These are phyloP conservation scores for Vireo altiloquus DNA, from an alignment of 2,113 vertebrate genomes.

Conservation along the genomic window DNA sequence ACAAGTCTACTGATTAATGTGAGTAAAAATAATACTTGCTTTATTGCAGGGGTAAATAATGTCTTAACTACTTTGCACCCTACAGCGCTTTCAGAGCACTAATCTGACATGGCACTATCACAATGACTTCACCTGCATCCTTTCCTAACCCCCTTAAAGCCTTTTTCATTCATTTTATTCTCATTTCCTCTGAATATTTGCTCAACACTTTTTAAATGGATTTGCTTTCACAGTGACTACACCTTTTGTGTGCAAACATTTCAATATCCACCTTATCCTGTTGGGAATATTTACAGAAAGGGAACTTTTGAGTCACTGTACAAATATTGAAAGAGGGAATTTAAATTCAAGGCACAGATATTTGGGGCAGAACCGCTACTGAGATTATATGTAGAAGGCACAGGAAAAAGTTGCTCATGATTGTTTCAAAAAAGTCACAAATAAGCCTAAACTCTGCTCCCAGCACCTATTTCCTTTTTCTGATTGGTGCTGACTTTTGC, in stretches of 20 bases:
- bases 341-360: conserved; percentile 22
- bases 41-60: conserved; percentile 23
- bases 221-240: conserved; percentile 43
- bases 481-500: not conserved
- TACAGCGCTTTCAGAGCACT: conserved; percentile 16
- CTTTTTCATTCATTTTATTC: conserved; percentile 5
- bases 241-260: conserved; percentile 56
- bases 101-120: conserved; percentile 52
- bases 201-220: conserved; percentile 37
- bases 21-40: conserved; percentile 13
- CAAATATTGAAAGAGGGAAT: conserved; percentile 28
- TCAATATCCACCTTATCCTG: conserved; percentile 34
- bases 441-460: not conserved
- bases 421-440: not conserved
- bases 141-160: not conserved
- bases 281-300: conserved; percentile 44
- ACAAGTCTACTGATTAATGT: conserved; percentile 49
- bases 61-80: not conserved
- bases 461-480: not conserved
- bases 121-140: conserved; percentile 44
- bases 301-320: conserved; percentile 24
- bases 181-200: conserved; percentile 52
- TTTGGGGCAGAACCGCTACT: not conserved
- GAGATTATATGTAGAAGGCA: not conserved
- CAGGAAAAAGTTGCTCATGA: not conserved